These are phyloP conservation scores for Baronia brevicornis DNA, from an alignment of 2,888 invertebrate genomes.

Conservation along the genomic window DNA sequence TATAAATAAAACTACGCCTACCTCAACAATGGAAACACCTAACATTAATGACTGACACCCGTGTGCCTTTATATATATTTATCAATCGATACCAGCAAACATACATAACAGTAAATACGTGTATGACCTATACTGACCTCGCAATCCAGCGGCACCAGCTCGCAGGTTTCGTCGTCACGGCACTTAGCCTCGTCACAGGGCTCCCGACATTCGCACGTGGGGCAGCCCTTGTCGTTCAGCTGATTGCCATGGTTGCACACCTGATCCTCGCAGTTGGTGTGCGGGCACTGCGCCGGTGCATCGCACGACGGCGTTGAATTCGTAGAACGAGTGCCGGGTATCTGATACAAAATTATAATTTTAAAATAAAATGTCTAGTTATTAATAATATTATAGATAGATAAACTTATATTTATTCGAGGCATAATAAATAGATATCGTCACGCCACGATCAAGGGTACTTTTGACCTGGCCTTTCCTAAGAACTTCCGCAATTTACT, in stretches of 20 bases:
- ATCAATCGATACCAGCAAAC: not conserved
- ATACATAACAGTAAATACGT: not conserved
- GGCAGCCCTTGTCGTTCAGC: slow-evolving; percentile 78
- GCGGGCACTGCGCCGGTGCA: slow-evolving; percentile 42
- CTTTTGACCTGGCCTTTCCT: too few relatives aligned
- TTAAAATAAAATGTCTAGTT: too few relatives aligned
- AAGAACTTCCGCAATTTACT: too few relatives aligned
- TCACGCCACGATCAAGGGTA: too few relatives aligned
- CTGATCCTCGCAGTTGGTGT: slow-evolving; percentile 41
- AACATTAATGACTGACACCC: too few relatives aligned
- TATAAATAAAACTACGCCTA: too few relatives aligned
- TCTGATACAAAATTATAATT: slow-evolving; percentile 26
- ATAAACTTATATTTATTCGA: too few relatives aligned
- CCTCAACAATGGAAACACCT: too few relatives aligned
- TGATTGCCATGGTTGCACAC: slow-evolving; percentile 50
- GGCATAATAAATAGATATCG: too few relatives aligned
- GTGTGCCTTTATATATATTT: too few relatives aligned
- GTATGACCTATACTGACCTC: slow-evolving; percentile 36
- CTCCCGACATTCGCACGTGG: slow-evolving; percentile 83
- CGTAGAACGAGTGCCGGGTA: slow-evolving; percentile 79
- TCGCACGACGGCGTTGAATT: slow-evolving; percentile 71
- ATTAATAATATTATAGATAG: too few relatives aligned
- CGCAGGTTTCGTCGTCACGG: slow-evolving; percentile 74
- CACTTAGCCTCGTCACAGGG: slow-evolving; percentile 86
- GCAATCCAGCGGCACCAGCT: slow-evolving; percentile 60